Evolutionary conservation across 1,140 invertebrate species (phyloP).

Genomic region (Geopemphigus sp.): DNA sequence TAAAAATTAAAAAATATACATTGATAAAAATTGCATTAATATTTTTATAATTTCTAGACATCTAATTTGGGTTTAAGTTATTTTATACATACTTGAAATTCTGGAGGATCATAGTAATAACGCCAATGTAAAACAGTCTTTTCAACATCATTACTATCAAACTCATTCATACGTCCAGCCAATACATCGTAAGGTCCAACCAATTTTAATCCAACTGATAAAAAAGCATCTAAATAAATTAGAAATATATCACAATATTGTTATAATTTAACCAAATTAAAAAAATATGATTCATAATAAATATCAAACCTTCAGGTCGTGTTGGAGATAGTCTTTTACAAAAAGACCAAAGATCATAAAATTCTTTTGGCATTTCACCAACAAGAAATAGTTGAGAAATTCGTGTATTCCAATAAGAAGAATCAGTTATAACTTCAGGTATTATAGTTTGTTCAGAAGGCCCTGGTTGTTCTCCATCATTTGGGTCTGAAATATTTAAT

Average conservation of each 20-base stretch:
- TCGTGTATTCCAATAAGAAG: conserved; percentile 19
- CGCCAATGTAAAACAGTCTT: conserved; percentile 68
- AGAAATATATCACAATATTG: conserved; percentile 46
- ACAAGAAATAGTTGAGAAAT: conserved; percentile 58
- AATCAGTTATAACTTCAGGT: not conserved
- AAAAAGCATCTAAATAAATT: conserved; percentile 63
- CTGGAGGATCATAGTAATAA: conserved; percentile 91
- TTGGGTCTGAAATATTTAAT: conserved; percentile 13
- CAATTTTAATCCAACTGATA: conserved; percentile 66
- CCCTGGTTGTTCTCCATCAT: conserved; percentile 20
- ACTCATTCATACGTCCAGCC: conserved; percentile 63
- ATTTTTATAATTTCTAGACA: too few species aligned
- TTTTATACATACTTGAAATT: conserved; percentile 70
- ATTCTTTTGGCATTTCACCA: conserved; percentile 84
- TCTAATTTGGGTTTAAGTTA: too few species aligned
- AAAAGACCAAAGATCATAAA: conserved; percentile 81
- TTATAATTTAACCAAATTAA: conserved; percentile 43
- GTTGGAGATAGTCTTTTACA: conserved; percentile 65
- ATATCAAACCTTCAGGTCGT: conserved; percentile 60
- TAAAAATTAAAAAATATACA: conserved; percentile 54
- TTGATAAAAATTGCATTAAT: conserved; percentile 37
- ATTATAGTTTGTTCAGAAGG: not conserved
- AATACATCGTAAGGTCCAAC: conserved; percentile 88
- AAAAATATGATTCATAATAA: conserved; percentile 19
- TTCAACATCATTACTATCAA: conserved; percentile 36